These are phyloP conservation scores for Castor canadensis DNA, from an alignment of 2,113 vertebrate species.

Conservation along the genomic window DNA sequence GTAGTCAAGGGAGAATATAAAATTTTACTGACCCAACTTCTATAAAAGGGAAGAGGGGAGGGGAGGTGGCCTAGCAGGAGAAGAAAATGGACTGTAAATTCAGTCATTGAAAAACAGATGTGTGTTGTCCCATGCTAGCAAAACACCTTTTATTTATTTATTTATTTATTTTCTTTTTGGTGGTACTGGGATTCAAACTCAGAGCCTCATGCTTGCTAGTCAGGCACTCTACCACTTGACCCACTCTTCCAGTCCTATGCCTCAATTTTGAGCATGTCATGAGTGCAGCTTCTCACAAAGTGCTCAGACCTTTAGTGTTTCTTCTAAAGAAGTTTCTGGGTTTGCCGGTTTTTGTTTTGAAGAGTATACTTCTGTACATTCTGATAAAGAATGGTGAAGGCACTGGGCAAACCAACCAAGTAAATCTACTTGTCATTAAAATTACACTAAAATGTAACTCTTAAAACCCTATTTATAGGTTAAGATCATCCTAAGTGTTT, in stretches of 20 bases:
- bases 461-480: not conserved
- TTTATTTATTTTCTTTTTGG: too few species aligned
- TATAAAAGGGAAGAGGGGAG: not conserved
- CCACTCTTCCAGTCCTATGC: too few species aligned
- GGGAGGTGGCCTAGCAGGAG: not conserved
- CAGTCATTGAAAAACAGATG: not conserved
- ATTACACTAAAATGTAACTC: not conserved
- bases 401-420: not conserved
- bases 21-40: not conserved
- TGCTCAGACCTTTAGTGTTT: not conserved
- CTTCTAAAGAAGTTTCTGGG: not conserved
- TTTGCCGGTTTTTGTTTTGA: constrained; percentile 7
- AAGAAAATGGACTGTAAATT: not conserved
- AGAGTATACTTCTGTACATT: not conserved
- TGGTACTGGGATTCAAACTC: too few species aligned
- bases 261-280: not conserved
- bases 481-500: not conserved
- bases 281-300: not conserved
- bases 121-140: not conserved
- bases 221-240: too few species aligned
- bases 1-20: not conserved
- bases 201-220: too few species aligned
- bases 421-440: not conserved
- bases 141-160: too few species aligned
- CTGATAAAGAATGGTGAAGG: not conserved